Evolutionary conservation across 2,888 invertebrate species (phyloP).

Genomic region (Caenorhabditis drosophilae): DNA sequence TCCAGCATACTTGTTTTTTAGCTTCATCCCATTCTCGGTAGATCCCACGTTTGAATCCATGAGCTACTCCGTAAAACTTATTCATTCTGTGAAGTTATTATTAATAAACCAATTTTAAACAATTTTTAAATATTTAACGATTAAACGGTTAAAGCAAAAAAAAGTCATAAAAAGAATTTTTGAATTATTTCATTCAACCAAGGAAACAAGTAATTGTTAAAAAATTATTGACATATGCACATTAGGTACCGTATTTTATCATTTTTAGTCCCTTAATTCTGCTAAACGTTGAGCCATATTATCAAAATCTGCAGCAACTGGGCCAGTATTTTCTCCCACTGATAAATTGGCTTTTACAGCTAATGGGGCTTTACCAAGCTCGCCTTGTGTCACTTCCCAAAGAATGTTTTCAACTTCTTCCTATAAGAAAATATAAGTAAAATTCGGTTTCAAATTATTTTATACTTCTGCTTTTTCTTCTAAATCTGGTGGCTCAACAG

Average conservation of each 20-base stretch:
- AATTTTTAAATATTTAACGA: neutral
- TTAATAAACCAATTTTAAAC: too few species aligned
- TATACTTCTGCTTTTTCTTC: constrained; percentile 87
- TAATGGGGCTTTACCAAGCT: constrained; percentile 63
- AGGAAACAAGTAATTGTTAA: too few species aligned
- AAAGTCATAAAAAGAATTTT: neutral
- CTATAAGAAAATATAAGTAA: constrained; percentile 33
- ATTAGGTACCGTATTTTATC: too few species aligned
- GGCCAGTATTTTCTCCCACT: constrained; percentile 6
- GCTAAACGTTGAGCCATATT: constrained; percentile 49
- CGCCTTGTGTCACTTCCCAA: constrained; percentile 66
- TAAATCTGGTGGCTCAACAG: constrained; percentile 83
- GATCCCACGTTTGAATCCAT: constrained; percentile 45
- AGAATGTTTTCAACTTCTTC: constrained; percentile 66
- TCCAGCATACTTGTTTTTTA: constrained; percentile 69
- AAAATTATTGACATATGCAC: too few species aligned
- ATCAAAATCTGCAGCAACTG: constrained; percentile 38
- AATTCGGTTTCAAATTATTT: neutral
- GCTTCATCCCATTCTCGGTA: constrained; percentile 70
- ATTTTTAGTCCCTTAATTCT: constrained; percentile 46
- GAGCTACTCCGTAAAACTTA: constrained; percentile 56
- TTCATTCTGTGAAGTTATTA: constrained; percentile 33
- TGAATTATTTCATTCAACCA: neutral
- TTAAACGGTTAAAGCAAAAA: neutral
- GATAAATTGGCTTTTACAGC: constrained; percentile 53